A percentile compares a stretch with the other conserved stretches of the same genome.
These are phyloP conservation scores for Drosophila suzukii DNA, from an alignment of 1,140 invertebrate genomes.

Conservation along the genomic window DNA sequence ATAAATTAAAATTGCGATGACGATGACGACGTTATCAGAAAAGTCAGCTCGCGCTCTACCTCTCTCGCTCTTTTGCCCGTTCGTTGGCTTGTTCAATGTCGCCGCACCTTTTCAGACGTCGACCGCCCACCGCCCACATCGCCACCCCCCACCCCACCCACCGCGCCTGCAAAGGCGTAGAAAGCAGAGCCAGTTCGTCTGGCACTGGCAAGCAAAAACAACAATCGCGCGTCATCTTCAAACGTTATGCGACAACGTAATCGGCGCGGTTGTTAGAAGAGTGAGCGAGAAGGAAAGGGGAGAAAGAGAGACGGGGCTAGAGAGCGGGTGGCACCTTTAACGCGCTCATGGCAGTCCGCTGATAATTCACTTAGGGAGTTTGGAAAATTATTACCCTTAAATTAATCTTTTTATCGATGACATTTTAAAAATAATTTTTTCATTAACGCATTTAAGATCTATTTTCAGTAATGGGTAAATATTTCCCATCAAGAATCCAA, in stretches of 20 bases:
- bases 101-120: conserved; percentile 65
- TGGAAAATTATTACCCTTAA: neutral
- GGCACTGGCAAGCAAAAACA: conserved; percentile 64
- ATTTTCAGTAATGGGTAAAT: too few relatives aligned
- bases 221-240: conserved; percentile 72
- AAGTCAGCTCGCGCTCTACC: conserved; percentile 13
- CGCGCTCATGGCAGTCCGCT: conserved; percentile 1
- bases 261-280: conserved; percentile 34
- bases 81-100: conserved; percentile 72
- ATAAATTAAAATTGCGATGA: conserved; percentile 78
- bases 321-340: conserved; percentile 3
- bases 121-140: conserved; percentile 16
- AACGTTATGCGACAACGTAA: conserved; percentile 66
- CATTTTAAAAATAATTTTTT: neutral
- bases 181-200: conserved; percentile 69
- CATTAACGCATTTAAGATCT: too few relatives aligned
- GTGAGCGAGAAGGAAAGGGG: conserved; percentile 8
- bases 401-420: neutral
- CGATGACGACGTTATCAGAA: conserved; percentile 72
- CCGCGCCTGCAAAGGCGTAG: conserved; percentile 21
- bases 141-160: neutral
- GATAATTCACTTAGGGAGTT: neutral
- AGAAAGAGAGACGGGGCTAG: conserved; percentile 25
- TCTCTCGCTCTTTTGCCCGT: conserved; percentile 31
- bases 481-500: too few relatives aligned